Conservation (phyloP, 1,140 invertebrate species). For the Belonocnema kinseyi region DNA sequence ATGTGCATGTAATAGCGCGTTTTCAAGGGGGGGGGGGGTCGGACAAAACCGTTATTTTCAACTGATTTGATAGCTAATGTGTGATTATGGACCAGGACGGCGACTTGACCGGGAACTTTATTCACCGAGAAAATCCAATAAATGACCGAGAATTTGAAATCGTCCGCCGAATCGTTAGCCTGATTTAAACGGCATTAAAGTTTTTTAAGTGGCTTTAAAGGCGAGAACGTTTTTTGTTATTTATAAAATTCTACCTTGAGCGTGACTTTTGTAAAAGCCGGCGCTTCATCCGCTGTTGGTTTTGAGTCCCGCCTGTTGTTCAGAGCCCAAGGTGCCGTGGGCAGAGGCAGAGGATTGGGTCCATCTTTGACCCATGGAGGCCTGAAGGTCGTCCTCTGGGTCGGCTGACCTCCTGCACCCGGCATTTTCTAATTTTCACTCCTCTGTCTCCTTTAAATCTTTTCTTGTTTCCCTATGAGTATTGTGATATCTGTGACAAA, state of each 20-base stretch:
- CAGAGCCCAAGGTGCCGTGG: constrained; percentile 80
- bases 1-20: no score
- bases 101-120: no score
- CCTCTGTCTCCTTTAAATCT: neutral
- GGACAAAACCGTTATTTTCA: no score
- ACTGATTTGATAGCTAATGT: no score
- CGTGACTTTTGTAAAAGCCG: constrained; percentile 71
- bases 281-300: constrained; percentile 65
- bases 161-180: no score
- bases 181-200: no score
- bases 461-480: constrained; percentile 15
- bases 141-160: no score
- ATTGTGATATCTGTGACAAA: constrained; percentile 7
- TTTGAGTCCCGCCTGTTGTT: constrained; percentile 72
- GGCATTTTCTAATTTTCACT: constrained; percentile 61
- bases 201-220: no score
- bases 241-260: constrained; percentile 62
- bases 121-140: no score
- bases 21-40: no score
- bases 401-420: constrained; percentile 70
- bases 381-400: constrained; percentile 81
- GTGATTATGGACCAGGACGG: no score
- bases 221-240: no score
- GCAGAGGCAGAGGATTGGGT: constrained; percentile 75
- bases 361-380: constrained; percentile 90